Evolutionary conservation across 1,140 invertebrate genomes (phyloP).

Genomic region (Hylyphantes graminicola): DNA sequence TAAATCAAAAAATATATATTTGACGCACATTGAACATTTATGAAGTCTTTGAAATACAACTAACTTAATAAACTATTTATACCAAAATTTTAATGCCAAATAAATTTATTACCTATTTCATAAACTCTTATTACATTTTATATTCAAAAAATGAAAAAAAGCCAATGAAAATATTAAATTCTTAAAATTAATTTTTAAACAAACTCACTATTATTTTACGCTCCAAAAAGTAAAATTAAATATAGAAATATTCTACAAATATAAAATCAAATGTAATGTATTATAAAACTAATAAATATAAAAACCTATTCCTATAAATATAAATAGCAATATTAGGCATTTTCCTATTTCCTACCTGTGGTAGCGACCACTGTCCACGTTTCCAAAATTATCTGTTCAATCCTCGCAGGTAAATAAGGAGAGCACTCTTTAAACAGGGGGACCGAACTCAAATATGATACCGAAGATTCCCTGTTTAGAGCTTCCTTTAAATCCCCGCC

Average conservation of each 20-base stretch:
- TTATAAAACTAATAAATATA: neutral
- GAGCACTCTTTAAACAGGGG: constrained; percentile 38
- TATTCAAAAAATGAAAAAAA: too few relatives aligned
- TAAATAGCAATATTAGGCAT: neutral
- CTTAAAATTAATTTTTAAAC: neutral
- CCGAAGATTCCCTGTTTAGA: constrained; percentile 47
- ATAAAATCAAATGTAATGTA: neutral
- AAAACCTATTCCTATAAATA: neutral
- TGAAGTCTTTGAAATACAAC: too few relatives aligned
- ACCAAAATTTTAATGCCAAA: too few relatives aligned
- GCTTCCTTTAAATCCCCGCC: constrained; percentile 59
- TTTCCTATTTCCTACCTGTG: neutral
- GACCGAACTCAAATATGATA: constrained; percentile 54
- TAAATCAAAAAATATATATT: too few relatives aligned
- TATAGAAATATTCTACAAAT: neutral
- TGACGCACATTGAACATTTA: too few relatives aligned
- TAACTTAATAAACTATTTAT: too few relatives aligned
- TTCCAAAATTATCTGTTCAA: neutral
- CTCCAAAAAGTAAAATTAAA: neutral
- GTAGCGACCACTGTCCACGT: constrained; percentile 30
- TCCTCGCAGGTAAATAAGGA: constrained; percentile 1
- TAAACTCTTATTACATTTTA: too few relatives aligned
- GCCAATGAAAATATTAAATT: too few relatives aligned
- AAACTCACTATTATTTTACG: too few relatives aligned
- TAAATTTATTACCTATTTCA: too few relatives aligned